phyloP scores from a whole-genome alignment of 2,888 invertebrate genomes.

The Nemapogon koenigi region DNA sequence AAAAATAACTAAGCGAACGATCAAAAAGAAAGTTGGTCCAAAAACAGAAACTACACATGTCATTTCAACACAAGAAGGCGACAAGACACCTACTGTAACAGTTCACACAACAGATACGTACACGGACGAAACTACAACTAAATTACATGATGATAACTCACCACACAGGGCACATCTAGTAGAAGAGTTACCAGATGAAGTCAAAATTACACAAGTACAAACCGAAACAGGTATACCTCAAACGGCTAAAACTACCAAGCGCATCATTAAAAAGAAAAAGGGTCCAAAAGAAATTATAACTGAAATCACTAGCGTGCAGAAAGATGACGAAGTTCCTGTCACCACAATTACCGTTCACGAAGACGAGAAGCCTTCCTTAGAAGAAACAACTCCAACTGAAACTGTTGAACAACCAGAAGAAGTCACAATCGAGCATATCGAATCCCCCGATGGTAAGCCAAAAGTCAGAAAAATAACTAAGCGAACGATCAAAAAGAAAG shows the following conservation, averaged over 20 bases:
- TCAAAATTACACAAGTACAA: constrained; percentile 16
- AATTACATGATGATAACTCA: constrained; percentile 20
- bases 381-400: constrained; percentile 23
- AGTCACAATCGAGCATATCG: constrained; percentile 7
- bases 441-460: constrained; percentile 19
- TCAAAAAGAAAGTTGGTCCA: too few species aligned
- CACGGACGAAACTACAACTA: constrained; percentile 19
- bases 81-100: too few species aligned
- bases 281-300: constrained; percentile 25
- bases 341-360: constrained; percentile 9
- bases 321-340: constrained; percentile 25
- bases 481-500: constrained; percentile 26
- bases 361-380: constrained; percentile 15
- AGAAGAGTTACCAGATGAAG: constrained; percentile 18
- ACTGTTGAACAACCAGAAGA: constrained; percentile 24
- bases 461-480: constrained; percentile 24
- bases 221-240: constrained; percentile 32
- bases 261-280: constrained; percentile 33
- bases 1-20: too few species aligned
- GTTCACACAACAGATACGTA: constrained; percentile 19
- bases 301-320: constrained; percentile 18
- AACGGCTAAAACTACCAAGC: constrained; percentile 35
- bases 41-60: too few species aligned
- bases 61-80: too few species aligned
- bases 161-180: constrained; percentile 19